phyloP scores from a whole-genome alignment of 2,113 vertebrate species.

The Calidris pugnax region DNA sequence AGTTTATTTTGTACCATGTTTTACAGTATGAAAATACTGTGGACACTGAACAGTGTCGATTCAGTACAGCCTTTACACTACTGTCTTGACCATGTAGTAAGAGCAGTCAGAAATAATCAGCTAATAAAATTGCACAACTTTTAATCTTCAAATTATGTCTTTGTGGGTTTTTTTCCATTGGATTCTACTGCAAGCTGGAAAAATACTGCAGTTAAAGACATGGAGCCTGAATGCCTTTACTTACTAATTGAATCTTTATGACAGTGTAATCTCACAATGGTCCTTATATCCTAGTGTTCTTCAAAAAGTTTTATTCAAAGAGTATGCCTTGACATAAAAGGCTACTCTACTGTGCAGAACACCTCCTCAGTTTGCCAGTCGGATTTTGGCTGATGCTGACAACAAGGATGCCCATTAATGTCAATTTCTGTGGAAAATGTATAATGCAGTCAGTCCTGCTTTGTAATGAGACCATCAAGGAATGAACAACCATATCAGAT shows the following conservation, averaged over 20 bases:
- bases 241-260: not conserved
- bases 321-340: not conserved
- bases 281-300: not conserved
- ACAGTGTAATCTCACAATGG: not conserved
- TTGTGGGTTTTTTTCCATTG: not conserved
- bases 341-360: not conserved
- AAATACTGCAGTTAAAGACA: not conserved
- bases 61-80: not conserved
- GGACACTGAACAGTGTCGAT: not conserved
- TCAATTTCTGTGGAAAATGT: not conserved
- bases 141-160: not conserved
- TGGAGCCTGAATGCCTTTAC: not conserved
- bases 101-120: not conserved
- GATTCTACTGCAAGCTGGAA: not conserved
- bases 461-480: not conserved
- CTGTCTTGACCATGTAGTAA: not conserved
- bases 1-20: constrained; percentile 14
- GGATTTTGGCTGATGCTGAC: not conserved
- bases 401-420: not conserved
- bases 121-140: not conserved
- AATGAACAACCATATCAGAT: not conserved
- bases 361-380: not conserved
- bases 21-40: not conserved
- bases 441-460: not conserved
- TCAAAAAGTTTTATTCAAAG: not conserved